phyloP scores from a whole-genome alignment of 2,113 vertebrate species.

The Cisticola juncidis region DNA sequence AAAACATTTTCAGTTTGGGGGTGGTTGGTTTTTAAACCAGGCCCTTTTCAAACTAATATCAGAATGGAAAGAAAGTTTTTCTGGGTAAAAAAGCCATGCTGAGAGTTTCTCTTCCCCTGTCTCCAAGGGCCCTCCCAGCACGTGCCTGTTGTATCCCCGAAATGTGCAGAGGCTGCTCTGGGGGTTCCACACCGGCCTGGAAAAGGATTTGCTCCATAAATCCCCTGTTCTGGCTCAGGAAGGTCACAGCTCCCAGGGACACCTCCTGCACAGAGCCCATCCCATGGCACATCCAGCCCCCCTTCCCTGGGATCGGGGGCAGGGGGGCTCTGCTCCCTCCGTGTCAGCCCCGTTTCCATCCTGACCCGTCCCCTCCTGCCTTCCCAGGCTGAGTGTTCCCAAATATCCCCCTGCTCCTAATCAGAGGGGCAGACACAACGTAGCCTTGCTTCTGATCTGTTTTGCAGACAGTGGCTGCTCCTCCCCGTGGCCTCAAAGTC shows the following conservation, averaged over 20 bases:
- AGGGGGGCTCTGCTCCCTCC: rapidly evolving
- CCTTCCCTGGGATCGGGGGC: not conserved
- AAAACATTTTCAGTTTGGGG: not conserved
- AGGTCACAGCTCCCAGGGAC: not conserved
- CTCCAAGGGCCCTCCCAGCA: not conserved
- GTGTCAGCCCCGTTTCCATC: not conserved
- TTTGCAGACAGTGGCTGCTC: not conserved
- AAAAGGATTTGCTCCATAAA: not conserved
- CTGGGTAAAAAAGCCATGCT: not conserved
- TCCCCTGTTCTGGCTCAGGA: not conserved
- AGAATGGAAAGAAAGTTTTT: not conserved
- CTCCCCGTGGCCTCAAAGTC: not conserved
- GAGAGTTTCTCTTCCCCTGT: not conserved
- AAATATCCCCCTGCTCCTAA: not conserved
- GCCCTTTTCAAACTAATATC: not conserved
- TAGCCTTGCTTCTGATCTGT: not conserved
- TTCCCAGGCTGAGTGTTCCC: not conserved
- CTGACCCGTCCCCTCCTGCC: slow-evolving; percentile 10
- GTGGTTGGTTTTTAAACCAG: not conserved
- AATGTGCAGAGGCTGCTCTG: not conserved
- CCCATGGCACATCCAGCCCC: not conserved
- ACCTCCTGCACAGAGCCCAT: not conserved
- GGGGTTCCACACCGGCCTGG: not conserved
- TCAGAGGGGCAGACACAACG: not conserved
- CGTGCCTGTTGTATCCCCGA: not conserved